Evolutionary conservation across 2,113 vertebrate genomes (phyloP), one percentile per base, ranked within the genome.

Genomic region (Ceuthmochares aereus): DNA sequence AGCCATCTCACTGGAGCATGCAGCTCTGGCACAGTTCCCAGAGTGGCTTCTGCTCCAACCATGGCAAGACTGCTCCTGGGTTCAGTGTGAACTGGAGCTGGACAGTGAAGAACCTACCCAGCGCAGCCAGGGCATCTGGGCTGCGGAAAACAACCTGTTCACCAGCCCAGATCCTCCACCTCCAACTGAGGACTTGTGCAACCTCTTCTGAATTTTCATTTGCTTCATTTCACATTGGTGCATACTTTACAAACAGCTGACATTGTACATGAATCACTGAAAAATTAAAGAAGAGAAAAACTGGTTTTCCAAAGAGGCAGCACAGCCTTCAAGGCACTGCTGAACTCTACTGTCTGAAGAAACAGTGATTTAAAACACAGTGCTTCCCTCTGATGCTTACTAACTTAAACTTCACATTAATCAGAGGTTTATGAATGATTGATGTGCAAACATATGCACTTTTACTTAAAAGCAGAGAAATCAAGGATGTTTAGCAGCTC

Each of bases 391-490:
- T 93, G 91, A 92, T 94, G 77, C 37, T 84, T 81, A 92, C 68
- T 2, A 2, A 80, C 76, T 95, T 52, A 81, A 74, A 63, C 7
- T 2, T 82, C 66, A 55, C 68, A 67, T 89, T 92, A 91, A 89
- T 84, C 83, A 84, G 64, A 69, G 55, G 64, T 89, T 92, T 91
- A 66, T 70, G 67, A 78, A 91, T 77, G 54, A 63, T 9, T 91
- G 68, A 83, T 91, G 60, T 85, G 45, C 37, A 78, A 42, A 49
- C 68, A 27, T 59, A 69, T 5, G 1, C 68, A 93, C 45, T 83
- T 90, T 63, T 68, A 88, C 64, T 43, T 96, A 77, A 96, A 91
- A 96, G 84, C 36, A 91, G 51, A 58, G 62, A 77, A 88, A 94
- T 94, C 68, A 94, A 84, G 56, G 72, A 63, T 14, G 2, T 80